phyloP scores from a whole-genome alignment of 2,797 vertebrate species.

The Eulemur albifrons region DNA sequence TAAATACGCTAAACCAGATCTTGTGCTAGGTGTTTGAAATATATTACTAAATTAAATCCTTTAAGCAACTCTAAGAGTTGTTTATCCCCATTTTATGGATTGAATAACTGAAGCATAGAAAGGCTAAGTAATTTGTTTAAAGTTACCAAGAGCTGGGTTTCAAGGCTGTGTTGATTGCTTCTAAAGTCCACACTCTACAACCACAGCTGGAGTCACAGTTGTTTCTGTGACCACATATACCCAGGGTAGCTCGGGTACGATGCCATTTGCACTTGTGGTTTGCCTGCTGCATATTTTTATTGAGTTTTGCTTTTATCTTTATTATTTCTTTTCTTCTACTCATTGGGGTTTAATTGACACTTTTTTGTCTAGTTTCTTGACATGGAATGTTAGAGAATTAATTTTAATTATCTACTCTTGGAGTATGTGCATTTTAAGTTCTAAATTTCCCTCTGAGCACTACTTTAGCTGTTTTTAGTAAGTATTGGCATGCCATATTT shows the following conservation, averaged over 20 bases:
- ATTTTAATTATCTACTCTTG: background rate
- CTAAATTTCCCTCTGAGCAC: background rate
- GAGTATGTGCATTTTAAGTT: background rate
- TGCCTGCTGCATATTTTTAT: background rate
- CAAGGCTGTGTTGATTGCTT: background rate
- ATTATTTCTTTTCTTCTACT: background rate
- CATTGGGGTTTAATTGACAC: background rate
- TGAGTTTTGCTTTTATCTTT: background rate
- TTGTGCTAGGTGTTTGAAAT: background rate
- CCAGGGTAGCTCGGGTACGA: rapidly evolving
- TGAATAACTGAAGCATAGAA: background rate
- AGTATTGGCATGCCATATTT: background rate
- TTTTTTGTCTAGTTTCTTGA: background rate
- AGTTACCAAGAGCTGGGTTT: background rate
- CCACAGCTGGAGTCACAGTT: too few relatives aligned
- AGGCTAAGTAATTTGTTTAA: background rate
- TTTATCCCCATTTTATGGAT: background rate
- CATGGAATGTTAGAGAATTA: background rate
- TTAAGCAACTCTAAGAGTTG: background rate
- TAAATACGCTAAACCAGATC: background rate
- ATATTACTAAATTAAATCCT: background rate
- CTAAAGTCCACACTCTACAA: background rate
- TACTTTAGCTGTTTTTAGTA: background rate
- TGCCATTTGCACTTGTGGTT: background rate
- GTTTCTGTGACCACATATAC: background rate